Conservation (phyloP, 2,888 invertebrate species). For the Polymixis flavicincta region DNA sequence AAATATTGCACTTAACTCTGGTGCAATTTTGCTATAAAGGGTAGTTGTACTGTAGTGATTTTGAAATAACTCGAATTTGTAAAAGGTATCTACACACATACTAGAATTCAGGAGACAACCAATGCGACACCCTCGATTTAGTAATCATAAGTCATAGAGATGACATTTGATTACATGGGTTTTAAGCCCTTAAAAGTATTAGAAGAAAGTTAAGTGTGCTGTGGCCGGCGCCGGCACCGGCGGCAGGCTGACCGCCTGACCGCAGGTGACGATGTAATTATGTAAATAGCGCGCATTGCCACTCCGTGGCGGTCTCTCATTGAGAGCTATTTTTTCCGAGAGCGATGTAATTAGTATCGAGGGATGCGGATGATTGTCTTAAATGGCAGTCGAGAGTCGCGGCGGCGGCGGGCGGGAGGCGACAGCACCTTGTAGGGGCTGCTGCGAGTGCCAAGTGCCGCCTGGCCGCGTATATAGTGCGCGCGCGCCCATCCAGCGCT, state of each 20-base stretch:
- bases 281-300: slow-evolving; percentile 36
- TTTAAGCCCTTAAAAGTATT: neutral
- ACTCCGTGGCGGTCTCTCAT: slow-evolving; percentile 33
- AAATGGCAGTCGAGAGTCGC: slow-evolving; percentile 72
- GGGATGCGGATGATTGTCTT: slow-evolving; percentile 72
- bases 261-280: slow-evolving; percentile 9
- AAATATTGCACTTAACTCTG: neutral
- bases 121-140: neutral
- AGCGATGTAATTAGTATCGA: slow-evolving; percentile 69
- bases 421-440: slow-evolving; percentile 67
- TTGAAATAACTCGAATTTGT: neutral
- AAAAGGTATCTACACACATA: neutral
- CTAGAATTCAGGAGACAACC: neutral
- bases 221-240: neutral
- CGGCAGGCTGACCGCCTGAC: neutral
- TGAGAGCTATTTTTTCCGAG: slow-evolving; percentile 71
- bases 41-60: neutral
- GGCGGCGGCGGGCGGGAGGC: slow-evolving; percentile 37
- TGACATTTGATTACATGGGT: neutral
- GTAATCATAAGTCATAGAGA: neutral
- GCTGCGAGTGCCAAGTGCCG: slow-evolving; percentile 62
- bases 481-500: slow-evolving; percentile 47
- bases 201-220: neutral
- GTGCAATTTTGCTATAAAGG: neutral
- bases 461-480: slow-evolving; percentile 63